Evolutionary conservation across 2,797 vertebrate species (phyloP).

Genomic region (Micromesistius poutassou): DNA sequence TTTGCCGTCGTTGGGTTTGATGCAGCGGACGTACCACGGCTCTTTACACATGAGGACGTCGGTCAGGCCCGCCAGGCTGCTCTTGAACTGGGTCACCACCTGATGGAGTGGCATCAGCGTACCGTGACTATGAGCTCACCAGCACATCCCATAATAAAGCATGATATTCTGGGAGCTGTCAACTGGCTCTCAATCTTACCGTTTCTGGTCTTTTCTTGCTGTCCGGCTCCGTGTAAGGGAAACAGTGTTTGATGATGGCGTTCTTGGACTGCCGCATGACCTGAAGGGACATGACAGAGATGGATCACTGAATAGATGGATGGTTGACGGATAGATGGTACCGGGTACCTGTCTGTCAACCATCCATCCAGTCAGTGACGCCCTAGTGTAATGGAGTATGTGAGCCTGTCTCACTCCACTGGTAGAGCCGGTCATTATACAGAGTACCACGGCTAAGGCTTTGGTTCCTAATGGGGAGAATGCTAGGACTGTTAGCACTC

Average conservation of each 20-base stretch:
- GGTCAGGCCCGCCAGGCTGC: conserved; percentile 83
- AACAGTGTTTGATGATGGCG: conserved; percentile 83
- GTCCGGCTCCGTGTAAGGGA: conserved; percentile 79
- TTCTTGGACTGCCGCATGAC: conserved; percentile 88
- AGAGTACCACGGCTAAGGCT: background rate
- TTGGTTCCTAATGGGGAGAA: background rate
- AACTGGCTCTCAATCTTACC: conserved; percentile 45
- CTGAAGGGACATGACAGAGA: conserved; percentile 57
- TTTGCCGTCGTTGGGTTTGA: conserved; percentile 93
- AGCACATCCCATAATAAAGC: background rate
- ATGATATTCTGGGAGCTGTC: background rate
- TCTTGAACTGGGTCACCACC: conserved; percentile 96
- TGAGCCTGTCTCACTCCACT: background rate
- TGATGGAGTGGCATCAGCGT: conserved; percentile 38
- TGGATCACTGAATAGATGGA: background rate
- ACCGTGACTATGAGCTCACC: background rate
- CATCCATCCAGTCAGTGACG: background rate
- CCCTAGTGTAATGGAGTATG: background rate
- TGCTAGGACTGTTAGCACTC: background rate
- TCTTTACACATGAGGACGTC: conserved; percentile 93
- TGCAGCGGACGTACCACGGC: conserved; percentile 89
- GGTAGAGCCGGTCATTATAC: too few relatives aligned
- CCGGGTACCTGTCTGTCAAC: background rate
- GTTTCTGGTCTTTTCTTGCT: conserved; percentile 89
- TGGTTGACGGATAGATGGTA: too few relatives aligned